A percentile compares a stretch with the other conserved stretches of the same genome.
phyloP scores from a whole-genome alignment of 2,888 invertebrate genomes.

The Lasius fuliginosus region DNA sequence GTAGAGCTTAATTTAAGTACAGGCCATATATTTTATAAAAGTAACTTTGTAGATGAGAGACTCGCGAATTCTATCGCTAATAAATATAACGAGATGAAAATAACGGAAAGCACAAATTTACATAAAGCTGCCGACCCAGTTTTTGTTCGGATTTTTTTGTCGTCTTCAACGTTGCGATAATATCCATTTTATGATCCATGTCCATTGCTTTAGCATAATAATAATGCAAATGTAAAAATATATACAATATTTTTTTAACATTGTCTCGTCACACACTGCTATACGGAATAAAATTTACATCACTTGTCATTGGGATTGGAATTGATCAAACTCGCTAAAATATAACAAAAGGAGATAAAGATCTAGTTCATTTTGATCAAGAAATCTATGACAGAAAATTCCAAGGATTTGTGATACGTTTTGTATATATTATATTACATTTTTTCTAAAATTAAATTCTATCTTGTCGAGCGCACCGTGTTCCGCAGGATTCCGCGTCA shows the following conservation, averaged over 20 bases:
- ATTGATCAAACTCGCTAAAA: not conserved
- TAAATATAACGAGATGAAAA: conserved; percentile 34
- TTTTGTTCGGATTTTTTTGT: conserved; percentile 21
- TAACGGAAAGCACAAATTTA: conserved; percentile 37
- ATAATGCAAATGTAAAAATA: conserved; percentile 27
- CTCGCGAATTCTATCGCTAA: not conserved
- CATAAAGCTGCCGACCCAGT: conserved; percentile 30
- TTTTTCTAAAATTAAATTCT: conserved; percentile 10
- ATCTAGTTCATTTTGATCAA: not conserved
- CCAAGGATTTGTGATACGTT: not conserved
- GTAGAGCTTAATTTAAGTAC: not conserved
- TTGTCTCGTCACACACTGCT: not conserved
- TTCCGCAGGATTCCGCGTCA: not conserved
- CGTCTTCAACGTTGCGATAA: not conserved
- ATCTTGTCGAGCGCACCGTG: not conserved
- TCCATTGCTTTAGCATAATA: conserved; percentile 28
- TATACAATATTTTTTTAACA: conserved; percentile 14
- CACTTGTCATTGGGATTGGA: not conserved
- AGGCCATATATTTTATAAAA: not conserved
- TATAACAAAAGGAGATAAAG: not conserved
- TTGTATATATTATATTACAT: not conserved
- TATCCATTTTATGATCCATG: not conserved
- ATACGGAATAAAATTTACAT: conserved; percentile 1
- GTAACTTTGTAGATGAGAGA: not conserved
- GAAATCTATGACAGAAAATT: not conserved